Conservation (phyloP, 2,113 vertebrate genomes). For the Pygoscelis antarcticus region DNA sequence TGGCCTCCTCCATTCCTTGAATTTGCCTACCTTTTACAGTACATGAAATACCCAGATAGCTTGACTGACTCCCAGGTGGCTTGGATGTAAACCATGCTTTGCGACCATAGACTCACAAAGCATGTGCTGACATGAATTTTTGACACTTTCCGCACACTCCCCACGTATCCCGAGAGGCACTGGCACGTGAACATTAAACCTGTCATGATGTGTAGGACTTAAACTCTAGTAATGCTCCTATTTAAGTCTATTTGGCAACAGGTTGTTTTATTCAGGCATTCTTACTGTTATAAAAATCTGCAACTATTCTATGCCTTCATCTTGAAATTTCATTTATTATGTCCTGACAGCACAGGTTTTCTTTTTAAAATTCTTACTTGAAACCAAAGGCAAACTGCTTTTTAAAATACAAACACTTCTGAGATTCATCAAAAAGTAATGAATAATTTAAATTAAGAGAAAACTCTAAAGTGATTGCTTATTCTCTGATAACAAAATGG, state of each 20-base stretch:
- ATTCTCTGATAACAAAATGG: slow-evolving; percentile 5
- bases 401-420: neutral
- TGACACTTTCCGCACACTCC: neutral
- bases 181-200: neutral
- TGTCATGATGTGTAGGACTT: neutral
- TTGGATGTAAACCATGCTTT: neutral
- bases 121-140: neutral
- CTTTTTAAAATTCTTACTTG: neutral
- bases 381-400: neutral
- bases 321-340: neutral
- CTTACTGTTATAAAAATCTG: neutral
- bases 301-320: neutral
- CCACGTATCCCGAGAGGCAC: neutral
- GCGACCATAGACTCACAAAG: neutral
- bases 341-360: neutral
- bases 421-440: slow-evolving; percentile 14
- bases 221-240: neutral
- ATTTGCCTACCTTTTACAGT: neutral
- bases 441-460: slow-evolving; percentile 41
- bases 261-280: neutral
- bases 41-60: neutral
- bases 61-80: neutral
- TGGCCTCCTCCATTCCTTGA: neutral
- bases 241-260: neutral
- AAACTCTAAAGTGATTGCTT: slow-evolving; percentile 21